Conservation (phyloP, 2,113 vertebrate genomes). For the Quiscalus mexicanus region DNA sequence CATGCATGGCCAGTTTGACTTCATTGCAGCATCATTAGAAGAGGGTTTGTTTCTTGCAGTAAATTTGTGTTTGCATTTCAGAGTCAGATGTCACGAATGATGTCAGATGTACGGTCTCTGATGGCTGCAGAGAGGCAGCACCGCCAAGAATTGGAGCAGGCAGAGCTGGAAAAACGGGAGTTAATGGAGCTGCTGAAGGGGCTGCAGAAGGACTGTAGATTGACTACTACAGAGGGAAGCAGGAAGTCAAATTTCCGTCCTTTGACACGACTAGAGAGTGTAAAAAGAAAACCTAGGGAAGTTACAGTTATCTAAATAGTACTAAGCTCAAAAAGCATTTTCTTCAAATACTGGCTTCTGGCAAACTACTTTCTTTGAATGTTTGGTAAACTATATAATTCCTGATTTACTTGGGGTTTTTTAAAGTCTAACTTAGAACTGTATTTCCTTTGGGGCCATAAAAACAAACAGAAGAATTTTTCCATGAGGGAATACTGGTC, state of each 20-base stretch:
- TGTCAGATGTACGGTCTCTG: conserved; percentile 83
- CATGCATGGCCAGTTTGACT: fast-evolving
- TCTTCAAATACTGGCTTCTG: background rate
- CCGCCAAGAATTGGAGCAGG: conserved; percentile 84
- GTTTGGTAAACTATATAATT: background rate
- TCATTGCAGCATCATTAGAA: background rate
- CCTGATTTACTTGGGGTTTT: background rate
- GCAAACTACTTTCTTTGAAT: background rate
- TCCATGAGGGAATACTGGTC: background rate
- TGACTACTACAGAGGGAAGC: conserved; percentile 15
- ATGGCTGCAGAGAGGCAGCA: conserved; percentile 83
- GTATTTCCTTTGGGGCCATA: background rate
- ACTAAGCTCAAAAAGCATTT: background rate
- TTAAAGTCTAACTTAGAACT: background rate
- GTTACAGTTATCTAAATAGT: conserved; percentile 81
- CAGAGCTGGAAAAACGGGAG: conserved; percentile 84
- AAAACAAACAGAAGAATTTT: background rate
- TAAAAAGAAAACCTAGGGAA: conserved; percentile 84
- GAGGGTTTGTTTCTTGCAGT: background rate
- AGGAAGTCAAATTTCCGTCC: conserved; percentile 74
- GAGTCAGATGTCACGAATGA: conserved; percentile 85
- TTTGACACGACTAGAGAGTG: conserved; percentile 77
- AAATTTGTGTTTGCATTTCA: conserved; percentile 14
- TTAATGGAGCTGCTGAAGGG: conserved; percentile 83
- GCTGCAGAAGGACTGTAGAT: conserved; percentile 73